phyloP scores from a whole-genome alignment of 2,888 invertebrate genomes.

The Drosophila kambysellisi region DNA sequence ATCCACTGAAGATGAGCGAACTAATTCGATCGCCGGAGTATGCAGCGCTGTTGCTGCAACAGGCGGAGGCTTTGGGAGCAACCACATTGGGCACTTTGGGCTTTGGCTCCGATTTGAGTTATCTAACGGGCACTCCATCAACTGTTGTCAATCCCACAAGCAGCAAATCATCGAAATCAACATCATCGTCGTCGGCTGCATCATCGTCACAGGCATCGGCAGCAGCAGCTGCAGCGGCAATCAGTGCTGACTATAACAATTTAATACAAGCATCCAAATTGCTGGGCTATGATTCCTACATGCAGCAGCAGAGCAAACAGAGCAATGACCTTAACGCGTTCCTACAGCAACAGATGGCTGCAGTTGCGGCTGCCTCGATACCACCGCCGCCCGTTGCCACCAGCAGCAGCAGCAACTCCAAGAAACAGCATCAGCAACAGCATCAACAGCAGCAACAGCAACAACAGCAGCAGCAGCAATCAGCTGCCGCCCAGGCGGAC shows the following conservation, averaged over 20 bases:
- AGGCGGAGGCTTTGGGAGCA: conserved; percentile 84
- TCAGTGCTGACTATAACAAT: conserved; percentile 83
- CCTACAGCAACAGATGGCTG: conserved; percentile 84
- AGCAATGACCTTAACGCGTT: conserved; percentile 83
- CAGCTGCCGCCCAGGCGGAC: conserved; percentile 77
- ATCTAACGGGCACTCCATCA: conserved; percentile 74
- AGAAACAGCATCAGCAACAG: conserved; percentile 73
- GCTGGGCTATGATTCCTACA: conserved; percentile 84
- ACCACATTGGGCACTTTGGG: conserved; percentile 84
- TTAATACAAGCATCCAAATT: conserved; percentile 84
- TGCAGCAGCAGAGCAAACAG: conserved; percentile 83
- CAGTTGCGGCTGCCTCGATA: conserved; percentile 76
- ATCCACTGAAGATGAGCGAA: conserved; percentile 85
- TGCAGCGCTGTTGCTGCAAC: conserved; percentile 84
- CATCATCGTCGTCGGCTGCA: conserved; percentile 24
- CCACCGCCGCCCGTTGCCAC: conserved; percentile 62
- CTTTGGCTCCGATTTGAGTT: conserved; percentile 83
- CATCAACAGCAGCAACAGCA: conserved; percentile 67
- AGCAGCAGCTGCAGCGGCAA: conserved; percentile 78
- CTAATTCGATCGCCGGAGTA: conserved; percentile 85
- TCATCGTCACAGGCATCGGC: conserved; percentile 58
- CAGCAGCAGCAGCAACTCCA: conserved; percentile 65
- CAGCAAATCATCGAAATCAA: conserved; percentile 69
- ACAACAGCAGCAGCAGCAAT: conserved; percentile 70
- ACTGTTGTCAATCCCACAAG: conserved; percentile 27